A percentile compares a stretch with the other conserved stretches of the same genome.
These are phyloP conservation scores for Hydropsyche betteni DNA, from an alignment of 2,888 invertebrate genomes.

Conservation along the genomic window DNA sequence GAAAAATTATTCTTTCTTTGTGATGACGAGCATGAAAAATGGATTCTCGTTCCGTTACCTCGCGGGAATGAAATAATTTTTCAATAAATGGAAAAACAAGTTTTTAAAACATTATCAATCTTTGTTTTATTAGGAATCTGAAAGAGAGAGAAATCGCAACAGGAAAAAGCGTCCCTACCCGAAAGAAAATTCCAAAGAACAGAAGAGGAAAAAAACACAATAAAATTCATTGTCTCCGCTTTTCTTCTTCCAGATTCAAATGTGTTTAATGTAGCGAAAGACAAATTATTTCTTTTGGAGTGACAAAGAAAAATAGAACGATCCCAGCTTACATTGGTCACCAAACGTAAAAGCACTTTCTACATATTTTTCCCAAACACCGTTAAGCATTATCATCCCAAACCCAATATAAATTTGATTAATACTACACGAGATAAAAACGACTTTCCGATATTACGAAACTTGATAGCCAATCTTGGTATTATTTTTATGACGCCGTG, in stretches of 20 bases:
- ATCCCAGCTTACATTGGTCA: constrained; percentile 3
- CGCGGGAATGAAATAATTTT: no score
- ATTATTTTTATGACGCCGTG: background rate
- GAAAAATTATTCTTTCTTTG: no score
- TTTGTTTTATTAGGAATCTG: constrained; percentile 29
- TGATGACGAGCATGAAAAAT: no score
- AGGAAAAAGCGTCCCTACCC: constrained; percentile 1
- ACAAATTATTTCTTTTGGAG: constrained; percentile 46
- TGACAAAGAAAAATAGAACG: constrained; percentile 31
- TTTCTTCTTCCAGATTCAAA: constrained; percentile 36
- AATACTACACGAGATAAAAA: background rate
- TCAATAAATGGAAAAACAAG: background rate
- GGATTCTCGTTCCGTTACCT: no score
- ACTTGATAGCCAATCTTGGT: no score
- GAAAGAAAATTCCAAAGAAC: constrained; percentile 20
- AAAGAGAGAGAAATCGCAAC: background rate
- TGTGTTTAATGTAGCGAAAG: constrained; percentile 47
- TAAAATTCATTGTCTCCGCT: constrained; percentile 38
- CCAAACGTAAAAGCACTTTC: background rate
- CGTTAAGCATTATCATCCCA: background rate
- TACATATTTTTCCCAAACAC: background rate
- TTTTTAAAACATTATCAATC: constrained; percentile 35
- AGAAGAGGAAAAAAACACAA: constrained; percentile 31
- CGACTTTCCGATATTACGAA: background rate
- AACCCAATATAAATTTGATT: background rate